Conservation (phyloP, 1,140 invertebrate genomes). For the Hormaphis cornu region DNA sequence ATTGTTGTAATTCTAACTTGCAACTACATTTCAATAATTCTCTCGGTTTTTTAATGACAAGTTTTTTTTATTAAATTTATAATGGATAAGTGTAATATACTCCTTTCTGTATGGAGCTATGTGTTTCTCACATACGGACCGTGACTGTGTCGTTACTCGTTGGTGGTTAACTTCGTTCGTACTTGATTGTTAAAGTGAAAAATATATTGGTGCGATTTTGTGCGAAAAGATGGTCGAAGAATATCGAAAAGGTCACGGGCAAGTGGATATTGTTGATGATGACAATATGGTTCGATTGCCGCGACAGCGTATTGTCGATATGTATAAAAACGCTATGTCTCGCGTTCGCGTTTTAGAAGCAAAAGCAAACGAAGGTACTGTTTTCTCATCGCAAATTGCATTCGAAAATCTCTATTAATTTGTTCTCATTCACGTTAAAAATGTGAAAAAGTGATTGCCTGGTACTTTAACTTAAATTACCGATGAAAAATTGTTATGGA, state of each 20-base stretch:
- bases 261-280: slow-evolving; percentile 16
- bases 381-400: slow-evolving; percentile 10
- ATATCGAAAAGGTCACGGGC: slow-evolving; percentile 2
- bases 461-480: background rate
- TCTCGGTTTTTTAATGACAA: no score
- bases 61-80: no score
- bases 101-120: no score
- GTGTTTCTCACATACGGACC: no score
- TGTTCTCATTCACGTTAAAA: background rate
- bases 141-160: no score
- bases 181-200: background rate
- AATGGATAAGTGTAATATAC: no score
- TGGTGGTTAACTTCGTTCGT: no score
- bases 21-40: no score
- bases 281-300: slow-evolving; percentile 26
- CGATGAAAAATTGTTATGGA: background rate
- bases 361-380: slow-evolving; percentile 29
- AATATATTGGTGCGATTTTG: slow-evolving; percentile 4
- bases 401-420: background rate
- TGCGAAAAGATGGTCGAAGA: slow-evolving; percentile 17
- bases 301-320: slow-evolving; percentile 30
- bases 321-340: slow-evolving; percentile 32
- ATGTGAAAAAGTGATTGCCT: slow-evolving; percentile 14
- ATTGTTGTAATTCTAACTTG: background rate
- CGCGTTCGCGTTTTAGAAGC: slow-evolving; percentile 31